Evolutionary conservation across 2,797 vertebrate genomes (phyloP).

Genomic region (Helarctos malayanus): DNA sequence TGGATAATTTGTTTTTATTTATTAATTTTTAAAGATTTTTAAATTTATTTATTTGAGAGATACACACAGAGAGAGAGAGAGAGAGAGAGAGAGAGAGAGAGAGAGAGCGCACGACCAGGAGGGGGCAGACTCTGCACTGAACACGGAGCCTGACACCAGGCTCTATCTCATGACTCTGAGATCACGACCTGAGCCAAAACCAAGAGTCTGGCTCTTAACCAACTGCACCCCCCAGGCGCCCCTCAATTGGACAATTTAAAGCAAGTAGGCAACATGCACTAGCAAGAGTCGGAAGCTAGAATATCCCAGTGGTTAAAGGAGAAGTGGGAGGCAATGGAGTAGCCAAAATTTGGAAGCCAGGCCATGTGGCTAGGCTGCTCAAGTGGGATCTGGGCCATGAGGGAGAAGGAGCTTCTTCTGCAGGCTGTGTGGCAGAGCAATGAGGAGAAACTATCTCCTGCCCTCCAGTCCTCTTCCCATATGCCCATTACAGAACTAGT

Average conservation of each 20-base stretch:
- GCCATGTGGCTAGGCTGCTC: no score
- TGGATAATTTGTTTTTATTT: neutral
- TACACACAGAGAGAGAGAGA: neutral
- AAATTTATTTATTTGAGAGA: neutral
- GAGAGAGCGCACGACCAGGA: neutral
- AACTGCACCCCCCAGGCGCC: neutral
- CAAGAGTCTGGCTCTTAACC: neutral
- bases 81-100: neutral
- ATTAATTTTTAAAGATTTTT: neutral
- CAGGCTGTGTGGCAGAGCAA: neutral
- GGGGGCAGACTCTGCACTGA: neutral
- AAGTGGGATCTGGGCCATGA: neutral
- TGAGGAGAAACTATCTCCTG: neutral
- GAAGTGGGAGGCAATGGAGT: neutral
- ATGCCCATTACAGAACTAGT: neutral
- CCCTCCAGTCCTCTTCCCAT: neutral
- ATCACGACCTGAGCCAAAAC: neutral
- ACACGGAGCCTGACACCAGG: accelerated
- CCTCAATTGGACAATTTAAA: neutral
- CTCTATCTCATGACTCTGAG: neutral
- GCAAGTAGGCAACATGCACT: neutral
- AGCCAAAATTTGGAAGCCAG: neutral
- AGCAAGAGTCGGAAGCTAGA: neutral
- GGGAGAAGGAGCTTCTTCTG: neutral
- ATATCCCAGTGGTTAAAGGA: neutral